These are phyloP conservation scores for Odontamblyopus rebecca DNA, from an alignment of 2,797 vertebrate genomes.

Conservation along the genomic window DNA sequence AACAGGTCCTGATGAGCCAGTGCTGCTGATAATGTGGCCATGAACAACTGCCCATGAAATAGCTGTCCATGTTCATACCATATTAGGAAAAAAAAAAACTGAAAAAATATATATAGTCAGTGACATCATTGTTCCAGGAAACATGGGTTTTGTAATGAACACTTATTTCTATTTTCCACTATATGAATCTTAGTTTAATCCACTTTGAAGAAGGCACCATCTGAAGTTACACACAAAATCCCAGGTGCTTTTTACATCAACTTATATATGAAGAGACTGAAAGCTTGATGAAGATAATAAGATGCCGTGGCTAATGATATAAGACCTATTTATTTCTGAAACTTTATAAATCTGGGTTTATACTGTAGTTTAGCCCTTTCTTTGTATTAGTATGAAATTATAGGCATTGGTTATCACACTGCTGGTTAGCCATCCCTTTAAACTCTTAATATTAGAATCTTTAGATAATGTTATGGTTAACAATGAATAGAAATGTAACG, in stretches of 20 bases:
- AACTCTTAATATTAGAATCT: too few species aligned
- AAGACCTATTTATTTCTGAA: too few species aligned
- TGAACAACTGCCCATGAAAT: conserved; percentile 48
- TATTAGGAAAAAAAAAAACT: background rate
- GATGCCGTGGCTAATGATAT: too few species aligned
- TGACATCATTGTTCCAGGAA: background rate
- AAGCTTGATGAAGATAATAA: too few species aligned
- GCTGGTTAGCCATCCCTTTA: too few species aligned
- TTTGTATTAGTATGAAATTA: too few species aligned
- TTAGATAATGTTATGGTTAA: too few species aligned
- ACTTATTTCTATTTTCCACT: background rate
- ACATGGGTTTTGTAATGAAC: background rate
- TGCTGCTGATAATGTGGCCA: conserved; percentile 68
- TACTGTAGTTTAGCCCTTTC: too few species aligned
- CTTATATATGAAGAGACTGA: too few species aligned
- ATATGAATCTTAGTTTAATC: background rate
- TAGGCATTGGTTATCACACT: too few species aligned
- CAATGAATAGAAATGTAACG: too few species aligned
- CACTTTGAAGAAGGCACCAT: background rate
- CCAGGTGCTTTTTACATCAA: conserved; percentile 3
- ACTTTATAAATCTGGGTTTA: too few species aligned
- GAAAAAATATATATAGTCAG: background rate
- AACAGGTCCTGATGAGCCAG: conserved; percentile 68
- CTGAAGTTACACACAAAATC: background rate
- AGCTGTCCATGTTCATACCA: background rate